Base-by-base conservation (phyloP, 2,113 vertebrate genomes). In the Sturnira hondurensis region DNA sequence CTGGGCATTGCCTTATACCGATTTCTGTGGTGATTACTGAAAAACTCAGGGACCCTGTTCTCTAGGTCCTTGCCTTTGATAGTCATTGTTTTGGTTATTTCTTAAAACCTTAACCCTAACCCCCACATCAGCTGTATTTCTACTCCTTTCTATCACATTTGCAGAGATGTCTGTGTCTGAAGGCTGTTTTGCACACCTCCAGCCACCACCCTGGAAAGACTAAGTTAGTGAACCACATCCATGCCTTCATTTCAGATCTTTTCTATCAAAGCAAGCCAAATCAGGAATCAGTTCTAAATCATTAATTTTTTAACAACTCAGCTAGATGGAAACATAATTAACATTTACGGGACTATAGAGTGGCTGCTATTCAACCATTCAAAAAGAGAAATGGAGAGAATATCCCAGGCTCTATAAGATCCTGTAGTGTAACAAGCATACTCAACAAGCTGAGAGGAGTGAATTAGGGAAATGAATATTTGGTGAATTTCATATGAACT, bases 381-480 rank as follows among this genome's bases (percentile, higher is more conserved):
- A 82, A 70, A 95, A 84, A 82, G 82, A 22, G 45, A 93, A 96
- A 92, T 70, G 20, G 92, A 73, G 90, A 96, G 73, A 73, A 93
- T 90, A 38, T 22, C 61, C 12, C 38, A 52, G 31, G 33, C 45
- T 96, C 96, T 78, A 58, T 17, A 94, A 74, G 61, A 73, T 96
- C 33, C 7, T 33, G 19, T 68, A 74, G 22, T 19, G 33, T 77
- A 80, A 83, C 9, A 19, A 65, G 22, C 31, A 47, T 22, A 73
- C 47, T 90, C 15, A 88, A 56, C 50, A 85, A 73, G 41, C 50
- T 36, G 56, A 89, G 83, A 90, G 73, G 61, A 73, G 33, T 56
- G 81, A 74, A 86, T 67, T 54, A 83, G 16, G 16, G 12, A 93
- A 84, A 81, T 68, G 33, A 90, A 26, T 33, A 63, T 50, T 95